Base-by-base conservation (phyloP, 53 echinoderm and acorn worm species). In the Hippasteria phrygiana region DNA sequence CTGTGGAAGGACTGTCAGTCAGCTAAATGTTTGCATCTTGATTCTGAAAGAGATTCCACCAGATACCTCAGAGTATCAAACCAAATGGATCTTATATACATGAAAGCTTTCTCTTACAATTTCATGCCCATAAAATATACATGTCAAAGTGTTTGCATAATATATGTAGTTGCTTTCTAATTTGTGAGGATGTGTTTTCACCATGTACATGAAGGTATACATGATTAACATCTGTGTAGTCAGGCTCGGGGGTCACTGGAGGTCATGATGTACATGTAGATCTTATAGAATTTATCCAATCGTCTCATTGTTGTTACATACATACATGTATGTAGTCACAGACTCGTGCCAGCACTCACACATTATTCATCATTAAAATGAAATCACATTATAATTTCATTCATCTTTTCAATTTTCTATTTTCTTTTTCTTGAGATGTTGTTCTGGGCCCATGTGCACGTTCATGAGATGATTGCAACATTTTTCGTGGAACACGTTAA, bases 381-480 rank as follows among this genome's bases (percentile, higher is more conserved):
- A 14, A 59, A 40, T 80, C 38, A 80, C 38, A 18, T 36, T 39
- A 40, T n/a, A 70, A 69, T n/a, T 32, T 84, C 67, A 13, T 67
- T 28, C 27, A 27, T 20, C 65, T 22, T 47, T 43, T 43, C 48
- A 28, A 24, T 16, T 76, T 50, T 18, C 16, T 33, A 24, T 29
- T 13, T 66, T 5, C 34, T 42, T 24, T 78, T 41, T 37, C 3
- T 9, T 26, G 27, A 10, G 59, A 37, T 78, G 56, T 20, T 40
- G 37, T 38, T 63, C 16, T 63, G 65, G 64, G 81, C 81, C 24
- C 64, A 17, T 5, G 43, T 43, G 65, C 62, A 65, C 62, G 81
- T 81, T 40, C 13, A 38, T 65, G 32, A n/a, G 65, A 65, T 63
- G 65, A 65, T 65, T 65, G 64, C 81, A 78, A 59, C 78, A 55